phyloP scores from a whole-genome alignment of 2,797 vertebrate genomes.

The Varecia variegata region DNA sequence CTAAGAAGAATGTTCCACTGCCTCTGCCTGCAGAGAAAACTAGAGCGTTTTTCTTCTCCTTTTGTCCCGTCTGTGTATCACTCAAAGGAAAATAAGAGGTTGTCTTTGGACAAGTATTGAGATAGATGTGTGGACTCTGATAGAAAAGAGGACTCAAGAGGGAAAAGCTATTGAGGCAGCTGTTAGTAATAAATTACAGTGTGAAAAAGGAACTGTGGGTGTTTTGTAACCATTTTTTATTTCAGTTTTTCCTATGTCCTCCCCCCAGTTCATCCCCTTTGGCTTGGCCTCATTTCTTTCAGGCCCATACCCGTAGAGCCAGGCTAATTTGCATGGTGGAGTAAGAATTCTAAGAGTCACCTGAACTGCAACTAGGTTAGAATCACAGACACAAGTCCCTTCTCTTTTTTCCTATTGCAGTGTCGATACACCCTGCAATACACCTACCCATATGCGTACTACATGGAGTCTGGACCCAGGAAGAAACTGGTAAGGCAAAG shows the following conservation, averaged over 20 bases:
- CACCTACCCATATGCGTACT: conserved; percentile 99
- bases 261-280: not conserved
- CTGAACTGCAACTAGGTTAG: not conserved
- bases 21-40: not conserved
- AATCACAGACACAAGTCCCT: not conserved
- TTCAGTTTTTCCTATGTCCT: not conserved
- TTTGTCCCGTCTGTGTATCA: conserved; percentile 23
- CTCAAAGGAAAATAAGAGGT: conserved; percentile 18
- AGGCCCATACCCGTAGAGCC: not conserved
- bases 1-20: not conserved
- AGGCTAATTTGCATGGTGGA: not conserved
- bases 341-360: not conserved
- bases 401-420: conserved; percentile 81
- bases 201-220: conserved; percentile 1
- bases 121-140: conserved; percentile 12
- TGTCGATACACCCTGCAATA: conserved; percentile 99
- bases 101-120: conserved; percentile 27
- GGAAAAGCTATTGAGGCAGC: not conserved
- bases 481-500: conserved; percentile 95
- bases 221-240: not conserved
- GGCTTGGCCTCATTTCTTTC: not conserved
- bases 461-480: conserved; percentile 98
- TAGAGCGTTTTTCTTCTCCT: not conserved
- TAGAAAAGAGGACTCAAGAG: not conserved
- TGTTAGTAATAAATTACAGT: not conserved